A percentile compares a stretch with the other conserved stretches of the same genome.
These are phyloP conservation scores for Lycopodina hypogea DNA, from an alignment of 37 sponge, comb jelly and placozoan genomes.

Conservation along the genomic window DNA sequence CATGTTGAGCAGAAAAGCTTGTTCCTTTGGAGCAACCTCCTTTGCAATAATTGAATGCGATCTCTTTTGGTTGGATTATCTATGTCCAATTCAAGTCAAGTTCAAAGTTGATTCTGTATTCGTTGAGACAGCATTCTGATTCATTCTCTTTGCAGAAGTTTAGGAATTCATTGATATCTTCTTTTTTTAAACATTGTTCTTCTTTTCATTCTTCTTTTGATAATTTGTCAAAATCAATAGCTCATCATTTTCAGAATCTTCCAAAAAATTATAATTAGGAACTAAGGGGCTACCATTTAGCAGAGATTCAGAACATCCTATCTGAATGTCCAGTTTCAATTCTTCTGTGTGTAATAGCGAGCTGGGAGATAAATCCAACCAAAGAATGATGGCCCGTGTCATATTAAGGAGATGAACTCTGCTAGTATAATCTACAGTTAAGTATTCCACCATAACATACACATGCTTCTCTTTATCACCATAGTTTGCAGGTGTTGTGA, in stretches of 20 bases:
- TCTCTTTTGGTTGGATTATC: conserved; percentile 26
- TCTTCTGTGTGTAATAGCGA: too few species aligned
- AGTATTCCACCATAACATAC: not conserved
- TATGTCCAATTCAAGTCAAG: conserved; percentile 23
- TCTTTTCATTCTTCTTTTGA: not conserved
- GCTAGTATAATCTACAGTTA: not conserved
- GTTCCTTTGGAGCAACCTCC: conserved; percentile 44
- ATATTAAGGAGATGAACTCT: conserved; percentile 21
- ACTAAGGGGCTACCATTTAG: not conserved
- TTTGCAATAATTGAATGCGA: conserved; percentile 51
- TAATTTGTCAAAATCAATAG: not conserved
- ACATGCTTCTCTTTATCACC: not conserved
- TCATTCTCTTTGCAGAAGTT: not conserved
- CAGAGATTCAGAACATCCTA: not conserved
- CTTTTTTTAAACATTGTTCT: not conserved
- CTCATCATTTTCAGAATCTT: not conserved
- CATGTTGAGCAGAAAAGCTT: conserved; percentile 2
- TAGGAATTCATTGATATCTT: too few species aligned
- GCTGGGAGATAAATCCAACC: not conserved
- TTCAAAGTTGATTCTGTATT: conserved; percentile 33
- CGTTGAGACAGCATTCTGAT: conserved; percentile 16
- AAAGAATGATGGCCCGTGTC: not conserved
- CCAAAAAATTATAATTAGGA: not conserved
- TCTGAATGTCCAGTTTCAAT: conserved; percentile 1
- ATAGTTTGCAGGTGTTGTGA: conserved; percentile 7